Conservation (phyloP, 2,113 vertebrate genomes). For the Chaetodon trifascialis region DNA sequence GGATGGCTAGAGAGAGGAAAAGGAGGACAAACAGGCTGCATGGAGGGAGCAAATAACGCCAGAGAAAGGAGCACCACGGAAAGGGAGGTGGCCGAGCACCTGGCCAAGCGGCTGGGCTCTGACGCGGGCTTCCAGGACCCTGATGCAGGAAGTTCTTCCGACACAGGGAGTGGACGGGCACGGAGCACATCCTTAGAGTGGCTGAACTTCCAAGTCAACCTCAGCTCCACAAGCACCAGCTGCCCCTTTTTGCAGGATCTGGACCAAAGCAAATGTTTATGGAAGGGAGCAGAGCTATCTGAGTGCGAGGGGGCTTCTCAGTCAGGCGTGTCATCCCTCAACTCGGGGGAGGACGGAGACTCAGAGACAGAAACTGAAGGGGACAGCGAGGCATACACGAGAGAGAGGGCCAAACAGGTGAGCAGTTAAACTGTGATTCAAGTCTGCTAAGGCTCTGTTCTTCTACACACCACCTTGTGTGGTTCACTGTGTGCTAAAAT, state of each 20-base stretch:
- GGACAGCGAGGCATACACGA: conserved; percentile 91
- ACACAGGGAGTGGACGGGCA: conserved; percentile 67
- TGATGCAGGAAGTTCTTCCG: conserved; percentile 12
- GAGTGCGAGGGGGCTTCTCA: conserved; percentile 82
- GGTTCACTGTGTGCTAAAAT: conserved; percentile 10
- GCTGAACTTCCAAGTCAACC: conserved; percentile 78
- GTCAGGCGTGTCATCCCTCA: conserved; percentile 88
- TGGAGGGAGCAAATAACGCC: conserved; percentile 6
- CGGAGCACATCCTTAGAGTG: conserved; percentile 81
- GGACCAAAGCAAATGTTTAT: conserved; percentile 63
- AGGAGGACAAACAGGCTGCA: neutral
- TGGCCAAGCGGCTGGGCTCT: conserved; percentile 85
- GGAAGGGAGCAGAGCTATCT: conserved; percentile 69
- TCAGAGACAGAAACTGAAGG: conserved; percentile 93
- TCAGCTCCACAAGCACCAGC: conserved; percentile 77
- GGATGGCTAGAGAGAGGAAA: conserved; percentile 2
- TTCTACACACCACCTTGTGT: neutral
- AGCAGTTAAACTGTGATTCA: conserved; percentile 53
- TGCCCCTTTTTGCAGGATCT: conserved; percentile 90
- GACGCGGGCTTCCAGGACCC: conserved; percentile 66
- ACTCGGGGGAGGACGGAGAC: conserved; percentile 89
- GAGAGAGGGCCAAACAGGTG: conserved; percentile 93
- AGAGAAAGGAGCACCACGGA: conserved; percentile 85
- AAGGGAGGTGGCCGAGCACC: conserved; percentile 88
- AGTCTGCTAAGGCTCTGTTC: neutral